Percentiles rank a stretch among this genome's conserved stretches.
Evolutionary conservation across 2,888 invertebrate genomes (phyloP).

Genomic region (Teleogryllus oceanicus): DNA sequence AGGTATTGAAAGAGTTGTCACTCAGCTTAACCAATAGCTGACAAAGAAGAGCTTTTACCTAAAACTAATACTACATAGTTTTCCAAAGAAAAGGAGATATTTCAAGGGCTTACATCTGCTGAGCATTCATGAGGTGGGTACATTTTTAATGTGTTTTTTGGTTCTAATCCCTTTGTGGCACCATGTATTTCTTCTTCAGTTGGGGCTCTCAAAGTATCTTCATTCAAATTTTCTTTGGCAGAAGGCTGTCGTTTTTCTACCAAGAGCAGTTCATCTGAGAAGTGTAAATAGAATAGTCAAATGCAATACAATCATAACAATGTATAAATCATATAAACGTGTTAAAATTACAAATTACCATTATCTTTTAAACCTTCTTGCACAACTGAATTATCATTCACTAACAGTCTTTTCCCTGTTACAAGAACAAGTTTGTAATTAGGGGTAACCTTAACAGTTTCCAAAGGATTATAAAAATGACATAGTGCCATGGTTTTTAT

Average conservation of each 20-base stretch:
- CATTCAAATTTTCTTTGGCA: conserved; percentile 37
- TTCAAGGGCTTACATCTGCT: conserved; percentile 36
- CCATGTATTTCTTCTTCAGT: conserved; percentile 49
- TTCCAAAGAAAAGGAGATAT: background rate
- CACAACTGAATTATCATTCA: conserved; percentile 45
- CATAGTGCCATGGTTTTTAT: conserved; percentile 47
- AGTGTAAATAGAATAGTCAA: background rate
- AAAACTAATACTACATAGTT: too few species aligned
- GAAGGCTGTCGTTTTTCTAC: conserved; percentile 29
- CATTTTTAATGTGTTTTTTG: conserved; percentile 41
- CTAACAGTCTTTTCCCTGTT: conserved; percentile 44
- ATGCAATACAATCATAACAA: conserved; percentile 1
- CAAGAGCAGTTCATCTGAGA: conserved; percentile 35
- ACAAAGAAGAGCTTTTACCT: too few species aligned
- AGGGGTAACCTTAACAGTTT: conserved; percentile 45
- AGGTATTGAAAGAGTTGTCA: too few species aligned
- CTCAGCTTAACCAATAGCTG: too few species aligned
- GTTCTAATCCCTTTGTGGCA: conserved; percentile 49
- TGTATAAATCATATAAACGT: conserved; percentile 22
- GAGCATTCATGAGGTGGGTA: conserved; percentile 36
- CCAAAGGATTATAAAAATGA: conserved; percentile 46
- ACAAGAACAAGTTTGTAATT: conserved; percentile 44
- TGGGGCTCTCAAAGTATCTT: conserved; percentile 50
- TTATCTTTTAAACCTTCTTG: conserved; percentile 44
- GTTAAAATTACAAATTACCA: conserved; percentile 41